Percentiles rank a stretch among this genome's conserved stretches.
These are phyloP conservation scores for Pseudorhiza aurosa DNA, from an alignment of 30 jellyfish, hydroid and myxozoan species.

Conservation along the genomic window DNA sequence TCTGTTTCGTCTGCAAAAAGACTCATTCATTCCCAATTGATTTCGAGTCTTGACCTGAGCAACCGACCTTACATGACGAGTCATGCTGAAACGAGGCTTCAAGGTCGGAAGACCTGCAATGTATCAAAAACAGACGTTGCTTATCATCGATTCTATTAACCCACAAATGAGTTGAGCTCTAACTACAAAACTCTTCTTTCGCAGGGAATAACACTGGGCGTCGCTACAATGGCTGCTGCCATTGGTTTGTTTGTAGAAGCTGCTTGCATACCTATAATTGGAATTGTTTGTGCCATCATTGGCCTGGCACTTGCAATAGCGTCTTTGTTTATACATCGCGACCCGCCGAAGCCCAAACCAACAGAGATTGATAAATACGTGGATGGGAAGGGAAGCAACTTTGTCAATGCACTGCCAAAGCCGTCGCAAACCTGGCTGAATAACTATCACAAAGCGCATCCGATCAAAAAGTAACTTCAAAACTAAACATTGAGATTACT, in stretches of 20 bases:
- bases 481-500: no score
- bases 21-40: no score
- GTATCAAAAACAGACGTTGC: no score
- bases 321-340: constrained; percentile 53
- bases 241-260: constrained; percentile 32
- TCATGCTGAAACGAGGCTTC: no score
- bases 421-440: constrained; percentile 48
- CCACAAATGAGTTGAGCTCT: no score
- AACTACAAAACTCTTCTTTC: background rate
- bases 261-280: constrained; percentile 60
- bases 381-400: constrained; percentile 31
- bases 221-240: constrained; percentile 54
- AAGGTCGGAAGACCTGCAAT: no score
- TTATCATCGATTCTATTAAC: no score
- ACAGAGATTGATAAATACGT: constrained; percentile 51
- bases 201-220: constrained; percentile 60
- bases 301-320: constrained; percentile 59
- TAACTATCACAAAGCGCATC: constrained; percentile 52
- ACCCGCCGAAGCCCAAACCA: constrained; percentile 75
- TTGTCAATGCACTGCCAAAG: constrained; percentile 16
- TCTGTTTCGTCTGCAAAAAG: no score
- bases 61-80: no score
- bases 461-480: no score
- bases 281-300: constrained; percentile 60
- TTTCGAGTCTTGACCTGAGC: no score